Percentiles rank a stretch among this genome's conserved stretches.
These are phyloP conservation scores for Xiphophorus birchmanni DNA, from an alignment of 2,797 vertebrate species.

Conservation along the genomic window DNA sequence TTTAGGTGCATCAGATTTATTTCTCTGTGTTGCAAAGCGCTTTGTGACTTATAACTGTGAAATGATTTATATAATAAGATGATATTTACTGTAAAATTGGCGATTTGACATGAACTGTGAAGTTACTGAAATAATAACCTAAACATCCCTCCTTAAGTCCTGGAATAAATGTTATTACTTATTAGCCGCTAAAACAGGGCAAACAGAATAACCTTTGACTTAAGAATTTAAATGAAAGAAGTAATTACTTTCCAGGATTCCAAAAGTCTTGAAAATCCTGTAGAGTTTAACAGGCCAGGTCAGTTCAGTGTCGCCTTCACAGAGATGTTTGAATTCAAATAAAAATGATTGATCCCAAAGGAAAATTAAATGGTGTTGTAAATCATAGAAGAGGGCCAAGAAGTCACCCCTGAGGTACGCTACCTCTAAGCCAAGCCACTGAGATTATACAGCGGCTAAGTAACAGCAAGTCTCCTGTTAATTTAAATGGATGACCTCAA, in stretches of 20 bases:
- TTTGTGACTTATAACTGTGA: not conserved
- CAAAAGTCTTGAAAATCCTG: not conserved
- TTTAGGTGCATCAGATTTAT: not conserved
- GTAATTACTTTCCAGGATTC: not conserved
- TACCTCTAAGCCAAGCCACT: not conserved
- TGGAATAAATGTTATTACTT: not conserved
- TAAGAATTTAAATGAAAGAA: not conserved
- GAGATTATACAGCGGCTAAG: not conserved
- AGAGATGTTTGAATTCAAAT: not conserved
- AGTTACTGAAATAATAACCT: not conserved
- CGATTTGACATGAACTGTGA: not conserved
- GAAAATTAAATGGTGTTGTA: not conserved
- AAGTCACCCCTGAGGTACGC: not conserved
- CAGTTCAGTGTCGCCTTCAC: not conserved
- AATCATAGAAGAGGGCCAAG: not conserved
- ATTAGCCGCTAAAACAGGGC: not conserved
- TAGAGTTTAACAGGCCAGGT: not conserved
- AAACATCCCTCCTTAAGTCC: not conserved
- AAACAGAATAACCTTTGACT: not conserved
- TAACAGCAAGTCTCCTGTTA: not conserved
- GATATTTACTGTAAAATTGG: not conserved
- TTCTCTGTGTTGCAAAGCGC: not conserved
- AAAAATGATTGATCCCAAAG: too few relatives aligned
- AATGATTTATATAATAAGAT: not conserved
- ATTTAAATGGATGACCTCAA: not conserved